phyloP scores from a whole-genome alignment of 2,888 invertebrate genomes.

The Conops quadrifasciatus region DNA sequence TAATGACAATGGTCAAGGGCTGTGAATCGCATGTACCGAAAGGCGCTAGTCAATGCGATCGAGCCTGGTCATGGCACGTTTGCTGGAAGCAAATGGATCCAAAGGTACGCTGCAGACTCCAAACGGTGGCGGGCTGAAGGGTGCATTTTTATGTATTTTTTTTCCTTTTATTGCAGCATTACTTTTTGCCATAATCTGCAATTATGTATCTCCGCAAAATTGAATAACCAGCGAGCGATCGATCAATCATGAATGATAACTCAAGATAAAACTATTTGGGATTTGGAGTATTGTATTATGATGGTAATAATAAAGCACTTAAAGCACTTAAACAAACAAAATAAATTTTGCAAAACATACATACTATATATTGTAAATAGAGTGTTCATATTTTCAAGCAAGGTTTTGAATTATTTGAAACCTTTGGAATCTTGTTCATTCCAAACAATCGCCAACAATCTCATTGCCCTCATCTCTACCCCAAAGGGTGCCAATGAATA shows the following conservation, averaged over 20 bases:
- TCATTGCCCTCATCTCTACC: too few species aligned
- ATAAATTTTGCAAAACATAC: conserved; percentile 22
- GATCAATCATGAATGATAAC: too few species aligned
- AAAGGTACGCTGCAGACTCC: conserved; percentile 42
- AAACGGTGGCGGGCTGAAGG: neutral
- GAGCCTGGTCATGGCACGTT: conserved; percentile 55
- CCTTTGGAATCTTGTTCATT: too few species aligned
- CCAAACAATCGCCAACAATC: neutral
- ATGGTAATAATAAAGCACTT: too few species aligned
- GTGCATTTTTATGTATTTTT: conserved; percentile 7
- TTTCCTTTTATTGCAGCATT: conserved; percentile 43
- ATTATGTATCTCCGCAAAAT: too few species aligned
- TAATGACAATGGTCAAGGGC: conserved; percentile 56
- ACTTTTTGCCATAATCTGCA: conserved; percentile 43
- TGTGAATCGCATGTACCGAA: conserved; percentile 51
- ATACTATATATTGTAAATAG: too few species aligned
- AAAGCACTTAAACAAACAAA: neutral
- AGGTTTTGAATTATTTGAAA: too few species aligned
- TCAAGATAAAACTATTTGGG: too few species aligned
- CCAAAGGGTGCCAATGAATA: too few species aligned
- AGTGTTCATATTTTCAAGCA: too few species aligned
- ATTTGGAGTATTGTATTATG: too few species aligned
- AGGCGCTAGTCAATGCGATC: conserved; percentile 53
- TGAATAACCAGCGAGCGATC: too few species aligned
- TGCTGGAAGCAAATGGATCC: conserved; percentile 57